These are phyloP conservation scores for Aptenodytes forsteri DNA, from an alignment of 2,113 vertebrate genomes.

Conservation along the genomic window DNA sequence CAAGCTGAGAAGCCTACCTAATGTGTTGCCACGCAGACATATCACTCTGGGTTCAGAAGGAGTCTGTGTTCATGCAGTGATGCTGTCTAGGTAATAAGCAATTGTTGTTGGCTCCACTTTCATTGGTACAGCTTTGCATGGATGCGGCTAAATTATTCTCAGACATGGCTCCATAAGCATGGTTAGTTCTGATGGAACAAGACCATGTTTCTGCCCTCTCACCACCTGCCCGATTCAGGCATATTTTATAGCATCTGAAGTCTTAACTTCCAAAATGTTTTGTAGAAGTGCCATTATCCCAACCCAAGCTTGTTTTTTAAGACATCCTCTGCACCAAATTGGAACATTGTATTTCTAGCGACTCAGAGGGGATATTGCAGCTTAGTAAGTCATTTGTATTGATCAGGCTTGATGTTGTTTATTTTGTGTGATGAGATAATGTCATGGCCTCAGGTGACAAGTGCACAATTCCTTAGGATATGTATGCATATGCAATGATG, in stretches of 20 bases:
- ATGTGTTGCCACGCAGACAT: background rate
- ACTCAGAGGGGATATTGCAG: background rate
- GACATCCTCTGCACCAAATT: background rate
- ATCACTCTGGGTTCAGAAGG: background rate
- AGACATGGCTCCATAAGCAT: background rate
- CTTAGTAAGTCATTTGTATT: background rate
- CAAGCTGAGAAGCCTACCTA: background rate
- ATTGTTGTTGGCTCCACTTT: background rate
- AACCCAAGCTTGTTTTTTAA: background rate
- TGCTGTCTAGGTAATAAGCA: background rate
- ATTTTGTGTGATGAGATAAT: background rate
- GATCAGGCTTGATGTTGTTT: background rate
- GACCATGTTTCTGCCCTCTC: background rate
- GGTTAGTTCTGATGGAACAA: background rate
- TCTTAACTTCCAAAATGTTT: background rate
- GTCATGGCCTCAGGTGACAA: background rate
- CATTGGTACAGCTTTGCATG: background rate
- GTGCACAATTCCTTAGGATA: background rate
- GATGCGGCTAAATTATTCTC: background rate
- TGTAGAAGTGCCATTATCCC: background rate
- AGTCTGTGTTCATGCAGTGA: background rate
- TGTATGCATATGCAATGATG: background rate
- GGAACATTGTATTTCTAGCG: background rate
- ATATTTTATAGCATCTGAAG: background rate
- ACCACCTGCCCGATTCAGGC: rapidly evolving